Evolutionary conservation across 2,797 vertebrate genomes (phyloP), one percentile per base, ranked within the genome.

Genomic region (Enteromius trimaculatus): DNA sequence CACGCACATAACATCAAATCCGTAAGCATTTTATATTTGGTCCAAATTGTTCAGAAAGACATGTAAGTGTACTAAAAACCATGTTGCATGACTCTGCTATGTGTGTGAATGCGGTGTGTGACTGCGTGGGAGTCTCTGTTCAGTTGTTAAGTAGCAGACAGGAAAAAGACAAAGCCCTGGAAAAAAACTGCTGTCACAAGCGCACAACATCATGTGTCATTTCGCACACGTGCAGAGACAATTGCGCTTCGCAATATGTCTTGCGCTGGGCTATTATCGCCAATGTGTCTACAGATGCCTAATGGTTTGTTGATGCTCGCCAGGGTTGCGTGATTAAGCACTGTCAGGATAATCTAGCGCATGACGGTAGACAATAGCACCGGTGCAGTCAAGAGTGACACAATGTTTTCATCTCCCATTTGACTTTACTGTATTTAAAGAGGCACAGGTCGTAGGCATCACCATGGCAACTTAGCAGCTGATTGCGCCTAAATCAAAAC

Each of bases 381-480:
- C 29, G n/a, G n/a, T 42, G 16, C 71, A 71, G 68, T 62, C 68
- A 31, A 66, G 47, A 77, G 51, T 37, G 53, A 76, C 68, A 76
- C 47, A 62, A 31, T 77, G 62, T 79, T 68, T 84, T 77, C 53
- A 71, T 82, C 58, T 64, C 39, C 29, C 44, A 44, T 42, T 37
- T 68, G 77, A 85, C 70, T 65, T 81, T 2, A 65, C 69, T 77
- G 71, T 60, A 51, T 81, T 65, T 39, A 77, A 58, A 80, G 44
- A 62, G 66, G 34, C 39, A 55, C 51, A 60, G 80, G 81, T 83
- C 82, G 68, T 49, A 39, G 4, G 3, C 2, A 62, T 87, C 51
- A 17, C 84, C 82, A 83, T 86, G 82, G 85, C 82, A 84, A 89
- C 85, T 13, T 31, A 2, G 39, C n/a, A 7, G 8, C 39, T 77